phyloP scores from a whole-genome alignment of 2,797 vertebrate species.

The Muscicapa comitata region DNA sequence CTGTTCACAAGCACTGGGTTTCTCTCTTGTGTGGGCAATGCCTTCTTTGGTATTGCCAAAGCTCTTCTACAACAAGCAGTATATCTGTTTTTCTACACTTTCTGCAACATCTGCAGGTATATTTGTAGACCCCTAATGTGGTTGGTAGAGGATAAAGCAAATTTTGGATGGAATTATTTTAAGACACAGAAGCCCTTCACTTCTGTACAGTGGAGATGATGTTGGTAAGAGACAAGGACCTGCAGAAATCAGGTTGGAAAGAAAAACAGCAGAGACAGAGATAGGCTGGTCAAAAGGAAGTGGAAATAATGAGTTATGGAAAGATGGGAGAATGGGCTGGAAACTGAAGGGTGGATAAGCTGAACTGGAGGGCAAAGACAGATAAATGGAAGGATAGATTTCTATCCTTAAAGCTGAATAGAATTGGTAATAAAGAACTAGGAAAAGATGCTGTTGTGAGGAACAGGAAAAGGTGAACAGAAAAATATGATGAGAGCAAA shows the following conservation, averaged over 20 bases:
- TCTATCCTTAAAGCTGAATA: neutral
- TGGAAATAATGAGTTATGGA: neutral
- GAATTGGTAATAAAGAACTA: neutral
- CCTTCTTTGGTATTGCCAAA: neutral
- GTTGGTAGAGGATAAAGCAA: neutral
- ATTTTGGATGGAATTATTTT: neutral
- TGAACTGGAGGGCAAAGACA: neutral
- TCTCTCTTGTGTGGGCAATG: neutral
- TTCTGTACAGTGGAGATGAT: neutral
- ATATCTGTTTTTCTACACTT: neutral
- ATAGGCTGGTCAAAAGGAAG: neutral
- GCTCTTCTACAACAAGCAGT: neutral
- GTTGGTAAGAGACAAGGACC: neutral
- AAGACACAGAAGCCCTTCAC: neutral
- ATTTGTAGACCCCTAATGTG: neutral
- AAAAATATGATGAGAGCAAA: neutral
- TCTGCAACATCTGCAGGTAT: neutral
- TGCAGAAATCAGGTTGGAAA: neutral
- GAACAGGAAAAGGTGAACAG: neutral
- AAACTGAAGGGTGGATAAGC: neutral
- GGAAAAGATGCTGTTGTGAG: neutral
- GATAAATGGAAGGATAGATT: neutral
- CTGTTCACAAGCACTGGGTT: neutral
- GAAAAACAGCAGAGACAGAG: neutral
- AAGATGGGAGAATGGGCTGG: neutral